Percentiles rank a stretch among this genome's conserved stretches.
These are phyloP conservation scores for Cerceris rybyensis DNA, from an alignment of 2,888 invertebrate genomes.

Conservation along the genomic window DNA sequence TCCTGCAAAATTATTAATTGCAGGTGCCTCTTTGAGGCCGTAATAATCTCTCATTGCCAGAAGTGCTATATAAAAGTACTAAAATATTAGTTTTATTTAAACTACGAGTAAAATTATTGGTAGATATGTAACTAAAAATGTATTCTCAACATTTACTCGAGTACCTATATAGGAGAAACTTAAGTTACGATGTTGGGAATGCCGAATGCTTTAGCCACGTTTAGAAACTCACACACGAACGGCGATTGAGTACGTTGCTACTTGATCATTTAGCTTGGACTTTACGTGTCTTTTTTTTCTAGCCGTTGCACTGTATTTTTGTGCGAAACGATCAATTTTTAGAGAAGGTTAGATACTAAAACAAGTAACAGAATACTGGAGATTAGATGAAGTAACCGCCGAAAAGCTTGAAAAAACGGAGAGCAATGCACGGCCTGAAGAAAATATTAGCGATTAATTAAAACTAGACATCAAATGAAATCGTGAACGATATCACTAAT, in stretches of 20 bases:
- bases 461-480: background rate
- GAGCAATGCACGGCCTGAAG: conserved; percentile 16
- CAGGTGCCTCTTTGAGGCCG: too few relatives aligned
- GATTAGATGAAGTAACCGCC: conserved; percentile 12
- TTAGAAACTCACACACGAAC: conserved; percentile 31
- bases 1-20: too few relatives aligned
- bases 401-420: background rate
- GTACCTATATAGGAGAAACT: conserved; percentile 60
- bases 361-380: conserved; percentile 6
- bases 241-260: conserved; percentile 38
- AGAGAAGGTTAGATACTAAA: background rate
- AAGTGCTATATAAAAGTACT: too few relatives aligned
- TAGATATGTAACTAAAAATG: too few relatives aligned
- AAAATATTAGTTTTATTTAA: too few relatives aligned
- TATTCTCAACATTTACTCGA: conserved; percentile 6
- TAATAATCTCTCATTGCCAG: too few relatives aligned
- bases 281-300: conserved; percentile 28
- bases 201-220: conserved; percentile 76
- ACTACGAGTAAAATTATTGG: too few relatives aligned
- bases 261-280: conserved; percentile 43
- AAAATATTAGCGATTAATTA: background rate
- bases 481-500: conserved; percentile 21
- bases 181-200: conserved; percentile 74
- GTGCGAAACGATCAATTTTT: conserved; percentile 6
- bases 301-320: conserved; percentile 38